A percentile compares a stretch with the other conserved stretches of the same genome.
These are phyloP conservation scores for Eueremaeus valkanovi DNA, from an alignment of 2,888 invertebrate species.

Conservation along the genomic window DNA sequence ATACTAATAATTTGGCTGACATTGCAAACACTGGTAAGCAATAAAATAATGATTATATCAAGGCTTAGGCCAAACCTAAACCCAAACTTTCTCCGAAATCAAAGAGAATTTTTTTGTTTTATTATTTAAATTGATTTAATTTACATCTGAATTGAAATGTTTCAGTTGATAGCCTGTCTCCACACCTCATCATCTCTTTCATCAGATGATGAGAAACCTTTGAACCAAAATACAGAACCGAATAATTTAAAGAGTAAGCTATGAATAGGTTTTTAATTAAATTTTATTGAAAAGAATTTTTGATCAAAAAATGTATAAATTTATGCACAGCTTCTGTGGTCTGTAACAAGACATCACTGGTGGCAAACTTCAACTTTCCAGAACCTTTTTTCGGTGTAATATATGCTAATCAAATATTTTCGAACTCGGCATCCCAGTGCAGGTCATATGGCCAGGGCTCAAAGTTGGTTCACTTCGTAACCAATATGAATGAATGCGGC, in stretches of 20 bases:
- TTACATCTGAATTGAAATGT: not conserved
- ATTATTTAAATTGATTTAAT: not conserved
- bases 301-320: not conserved
- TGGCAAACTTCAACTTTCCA: constrained; percentile 45
- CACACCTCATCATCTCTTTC: not conserved
- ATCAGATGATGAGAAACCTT: not conserved
- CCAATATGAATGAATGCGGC: constrained; percentile 66
- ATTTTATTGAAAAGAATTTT: too few relatives aligned
- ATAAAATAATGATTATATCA: too few relatives aligned
- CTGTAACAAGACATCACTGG: constrained; percentile 45
- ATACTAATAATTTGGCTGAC: not conserved
- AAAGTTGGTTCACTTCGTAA: constrained; percentile 56
- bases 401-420: constrained; percentile 58
- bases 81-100: too few relatives aligned
- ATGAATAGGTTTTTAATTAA: not conserved
- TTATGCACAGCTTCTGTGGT: constrained; percentile 41
- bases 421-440: constrained; percentile 70
- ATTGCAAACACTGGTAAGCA: constrained; percentile 13
- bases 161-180: not conserved
- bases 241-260: constrained; percentile 1
- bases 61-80: too few relatives aligned
- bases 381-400: constrained; percentile 64
- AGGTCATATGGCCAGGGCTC: constrained; percentile 61
- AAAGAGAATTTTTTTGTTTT: not conserved
- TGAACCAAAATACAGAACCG: not conserved